These are phyloP conservation scores for Dryobota labecula DNA, from an alignment of 2,888 invertebrate species.

Conservation along the genomic window DNA sequence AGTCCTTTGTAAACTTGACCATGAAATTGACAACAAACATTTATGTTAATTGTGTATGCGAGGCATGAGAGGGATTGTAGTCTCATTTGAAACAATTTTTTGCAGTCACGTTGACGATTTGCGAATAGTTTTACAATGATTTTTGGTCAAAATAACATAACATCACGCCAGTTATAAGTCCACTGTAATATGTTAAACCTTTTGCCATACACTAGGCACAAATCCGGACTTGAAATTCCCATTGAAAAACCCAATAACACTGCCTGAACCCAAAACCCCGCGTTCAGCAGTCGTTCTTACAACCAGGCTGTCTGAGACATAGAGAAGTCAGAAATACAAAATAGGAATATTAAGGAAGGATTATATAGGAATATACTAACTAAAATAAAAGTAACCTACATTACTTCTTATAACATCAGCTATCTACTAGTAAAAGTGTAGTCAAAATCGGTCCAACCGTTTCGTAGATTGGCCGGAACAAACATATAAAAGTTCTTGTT, in stretches of 20 bases:
- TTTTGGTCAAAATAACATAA: background rate
- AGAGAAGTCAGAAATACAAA: background rate
- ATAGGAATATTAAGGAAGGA: no score
- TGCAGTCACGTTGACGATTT: background rate
- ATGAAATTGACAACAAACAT: conserved; percentile 14
- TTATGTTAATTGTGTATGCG: background rate
- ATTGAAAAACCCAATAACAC: background rate
- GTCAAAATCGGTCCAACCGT: no score
- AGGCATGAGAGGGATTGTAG: conserved; percentile 3
- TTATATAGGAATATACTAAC: no score
- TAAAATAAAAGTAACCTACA: no score
- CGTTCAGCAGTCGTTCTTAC: background rate
- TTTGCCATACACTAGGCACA: no score
- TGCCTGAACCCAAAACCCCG: background rate
- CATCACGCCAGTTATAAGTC: background rate
- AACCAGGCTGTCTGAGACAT: background rate
- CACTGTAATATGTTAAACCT: no score
- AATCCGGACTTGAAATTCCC: background rate
- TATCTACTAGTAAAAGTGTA: no score
- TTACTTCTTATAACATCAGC: no score
- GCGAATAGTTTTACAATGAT: background rate
- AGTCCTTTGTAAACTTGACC: conserved; percentile 31
- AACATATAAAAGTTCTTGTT: no score
- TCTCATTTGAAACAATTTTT: conserved; percentile 19
- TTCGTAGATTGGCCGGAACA: no score